Evolutionary conservation across 2,888 invertebrate species (phyloP).

Genomic region (Amorpha juglandis): DNA sequence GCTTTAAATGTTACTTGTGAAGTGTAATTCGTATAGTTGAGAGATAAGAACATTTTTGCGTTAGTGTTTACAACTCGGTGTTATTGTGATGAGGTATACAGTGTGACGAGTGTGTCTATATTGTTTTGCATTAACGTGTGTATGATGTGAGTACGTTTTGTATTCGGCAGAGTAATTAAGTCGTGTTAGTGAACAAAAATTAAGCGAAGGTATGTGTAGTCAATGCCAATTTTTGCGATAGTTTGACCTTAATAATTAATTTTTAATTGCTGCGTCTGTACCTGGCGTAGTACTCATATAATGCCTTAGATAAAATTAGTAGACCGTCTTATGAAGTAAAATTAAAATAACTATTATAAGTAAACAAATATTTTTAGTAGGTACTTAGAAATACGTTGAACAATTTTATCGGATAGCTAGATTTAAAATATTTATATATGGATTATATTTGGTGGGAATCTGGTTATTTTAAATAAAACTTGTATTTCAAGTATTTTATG

Average conservation of each 20-base stretch:
- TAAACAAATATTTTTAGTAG: not conserved
- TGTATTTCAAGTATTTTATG: not conserved
- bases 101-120: slow-evolving; percentile 11
- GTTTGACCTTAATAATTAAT: not conserved
- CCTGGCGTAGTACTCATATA: not conserved
- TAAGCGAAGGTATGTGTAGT: slow-evolving; percentile 55
- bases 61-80: slow-evolving; percentile 26
- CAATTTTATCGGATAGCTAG: not conserved
- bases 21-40: slow-evolving; percentile 20
- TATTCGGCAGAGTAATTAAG: slow-evolving; percentile 65
- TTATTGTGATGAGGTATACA: not conserved
- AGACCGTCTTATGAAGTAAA: too few relatives aligned
- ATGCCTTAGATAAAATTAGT: not conserved
- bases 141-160: slow-evolving; percentile 42
- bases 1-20: slow-evolving; percentile 28
- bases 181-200: slow-evolving; percentile 41
- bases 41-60: slow-evolving; percentile 14
- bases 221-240: slow-evolving; percentile 62
- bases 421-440: too few relatives aligned
- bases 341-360: too few relatives aligned
- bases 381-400: not conserved
- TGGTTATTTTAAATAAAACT: not conserved
- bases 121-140: slow-evolving; percentile 34
- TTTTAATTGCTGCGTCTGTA: not conserved
- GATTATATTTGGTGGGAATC: too few relatives aligned